Base-by-base conservation (phyloP, 2,888 invertebrate genomes). In the Arrhopalites spinosus region DNA sequence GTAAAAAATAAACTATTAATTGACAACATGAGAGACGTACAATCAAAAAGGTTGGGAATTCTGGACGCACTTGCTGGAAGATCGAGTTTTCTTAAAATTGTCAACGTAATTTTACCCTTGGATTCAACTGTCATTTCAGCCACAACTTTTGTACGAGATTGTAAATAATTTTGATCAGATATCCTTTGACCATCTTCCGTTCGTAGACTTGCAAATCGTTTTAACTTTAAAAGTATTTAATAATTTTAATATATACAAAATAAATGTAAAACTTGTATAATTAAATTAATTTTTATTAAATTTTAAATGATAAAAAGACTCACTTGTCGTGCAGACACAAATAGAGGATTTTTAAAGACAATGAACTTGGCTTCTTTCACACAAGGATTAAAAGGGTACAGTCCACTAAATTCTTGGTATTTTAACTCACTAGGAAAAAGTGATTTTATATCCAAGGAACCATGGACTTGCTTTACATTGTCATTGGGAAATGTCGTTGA, bases 241-340 rank as follows among this genome's bases (percentile, higher is more conserved):
- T 8, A 45, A 45, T 45, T 45, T 45, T 8, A 45, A 45, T 11
- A 45, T 15, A 45, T 5, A 5, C 20, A 17, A 53, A 17, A 53
- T 20, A n/a, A n/a, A n/a, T n/a, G n/a, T n/a, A n/a, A n/a, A n/a
- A n/a, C n/a, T n/a, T 53, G 53, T 20, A 8, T 5, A 53, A 53
- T 53, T 17, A 8, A 53, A 53, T 53, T 53, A 53, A 53, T 8
- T 15, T 11, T 8, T 8, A 53, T 20, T 17, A 53, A 53, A 20
- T 8, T 20, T 8, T 17, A 20, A 53, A 53, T 53, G n/a, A n/a
- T n/a, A n/a, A n/a, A n/a, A n/a, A n/a, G n/a, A n/a, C 36, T 69
- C 50, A 80, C 80, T 73, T 80, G 80, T 59, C 71, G 73, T 1
- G 75, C 64, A 13, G 79, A 77, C 17, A 80, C 71, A 3, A 74